Percentiles rank a stretch among this genome's conserved stretches.
These are phyloP conservation scores for Cydia strobilella DNA, from an alignment of 1,140 invertebrate species.

Conservation along the genomic window DNA sequence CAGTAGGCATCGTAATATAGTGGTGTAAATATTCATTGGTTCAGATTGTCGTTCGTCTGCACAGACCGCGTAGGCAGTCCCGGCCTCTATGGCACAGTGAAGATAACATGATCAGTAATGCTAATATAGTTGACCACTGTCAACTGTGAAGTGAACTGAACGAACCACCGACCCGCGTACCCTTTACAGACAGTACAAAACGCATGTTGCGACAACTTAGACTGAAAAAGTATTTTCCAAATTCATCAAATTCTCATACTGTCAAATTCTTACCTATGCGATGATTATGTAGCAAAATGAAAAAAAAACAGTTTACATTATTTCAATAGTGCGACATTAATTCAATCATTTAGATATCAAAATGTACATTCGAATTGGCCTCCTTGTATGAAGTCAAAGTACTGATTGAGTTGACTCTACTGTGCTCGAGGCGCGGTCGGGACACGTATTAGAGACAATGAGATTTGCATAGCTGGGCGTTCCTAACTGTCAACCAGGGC, in stretches of 20 bases:
- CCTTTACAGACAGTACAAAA: too few species aligned
- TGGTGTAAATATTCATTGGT: slow-evolving; percentile 72
- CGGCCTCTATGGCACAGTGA: slow-evolving; percentile 17
- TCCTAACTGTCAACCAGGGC: slow-evolving; percentile 70
- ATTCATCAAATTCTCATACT: too few species aligned
- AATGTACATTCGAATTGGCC: neutral
- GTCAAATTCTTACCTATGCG: too few species aligned
- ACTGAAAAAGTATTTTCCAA: too few species aligned
- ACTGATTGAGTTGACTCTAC: slow-evolving; percentile 1
- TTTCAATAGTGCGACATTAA: too few species aligned
- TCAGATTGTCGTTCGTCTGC: slow-evolving; percentile 51
- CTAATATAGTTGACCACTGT: neutral
- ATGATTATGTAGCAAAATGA: too few species aligned
- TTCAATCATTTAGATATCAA: too few species aligned
- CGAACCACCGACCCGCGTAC: too few species aligned
- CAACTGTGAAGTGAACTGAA: neutral
- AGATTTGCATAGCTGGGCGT: slow-evolving; percentile 75
- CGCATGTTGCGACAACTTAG: too few species aligned
- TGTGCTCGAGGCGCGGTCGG: slow-evolving; percentile 55
- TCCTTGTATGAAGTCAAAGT: neutral
- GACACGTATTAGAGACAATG: slow-evolving; percentile 73
- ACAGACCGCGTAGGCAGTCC: slow-evolving; percentile 63
- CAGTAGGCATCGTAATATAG: slow-evolving; percentile 49
- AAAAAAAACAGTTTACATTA: too few species aligned
- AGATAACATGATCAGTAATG: neutral